Conservation (phyloP, 1,140 invertebrate genomes). For the Limonius californicus region DNA sequence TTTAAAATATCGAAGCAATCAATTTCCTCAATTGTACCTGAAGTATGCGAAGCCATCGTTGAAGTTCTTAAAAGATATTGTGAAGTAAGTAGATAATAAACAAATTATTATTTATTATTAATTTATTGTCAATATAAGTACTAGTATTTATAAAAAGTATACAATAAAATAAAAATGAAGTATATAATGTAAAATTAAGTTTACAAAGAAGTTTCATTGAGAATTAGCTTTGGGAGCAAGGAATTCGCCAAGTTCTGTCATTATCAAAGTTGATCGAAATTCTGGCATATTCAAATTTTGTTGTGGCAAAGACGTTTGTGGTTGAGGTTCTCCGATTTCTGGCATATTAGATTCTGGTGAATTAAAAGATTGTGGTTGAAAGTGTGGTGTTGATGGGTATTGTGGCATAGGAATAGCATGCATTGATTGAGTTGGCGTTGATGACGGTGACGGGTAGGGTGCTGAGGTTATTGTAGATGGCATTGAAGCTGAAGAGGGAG, state of each 20-base stretch:
- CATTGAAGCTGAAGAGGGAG: neutral
- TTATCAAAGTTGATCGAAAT: neutral
- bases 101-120: neutral
- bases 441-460: too few species aligned
- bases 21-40: constrained; percentile 40
- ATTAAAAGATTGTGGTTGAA: neutral
- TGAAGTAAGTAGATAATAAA: constrained; percentile 17
- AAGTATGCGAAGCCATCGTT: constrained; percentile 32
- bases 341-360: neutral
- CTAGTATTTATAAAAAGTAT: neutral
- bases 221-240: neutral
- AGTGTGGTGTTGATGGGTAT: neutral
- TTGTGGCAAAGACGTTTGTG: neutral
- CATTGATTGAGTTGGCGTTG: neutral
- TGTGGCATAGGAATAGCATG: neutral
- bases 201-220: neutral
- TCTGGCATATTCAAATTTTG: neutral
- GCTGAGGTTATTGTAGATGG: neutral
- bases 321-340: neutral
- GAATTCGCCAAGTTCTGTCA: neutral
- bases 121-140: too few species aligned
- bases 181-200: too few species aligned
- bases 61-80: constrained; percentile 18
- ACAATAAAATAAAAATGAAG: too few species aligned
- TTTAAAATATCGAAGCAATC: too few species aligned